Evolutionary conservation across 2,113 vertebrate species (phyloP).

Genomic region (Diadophis punctatus): DNA sequence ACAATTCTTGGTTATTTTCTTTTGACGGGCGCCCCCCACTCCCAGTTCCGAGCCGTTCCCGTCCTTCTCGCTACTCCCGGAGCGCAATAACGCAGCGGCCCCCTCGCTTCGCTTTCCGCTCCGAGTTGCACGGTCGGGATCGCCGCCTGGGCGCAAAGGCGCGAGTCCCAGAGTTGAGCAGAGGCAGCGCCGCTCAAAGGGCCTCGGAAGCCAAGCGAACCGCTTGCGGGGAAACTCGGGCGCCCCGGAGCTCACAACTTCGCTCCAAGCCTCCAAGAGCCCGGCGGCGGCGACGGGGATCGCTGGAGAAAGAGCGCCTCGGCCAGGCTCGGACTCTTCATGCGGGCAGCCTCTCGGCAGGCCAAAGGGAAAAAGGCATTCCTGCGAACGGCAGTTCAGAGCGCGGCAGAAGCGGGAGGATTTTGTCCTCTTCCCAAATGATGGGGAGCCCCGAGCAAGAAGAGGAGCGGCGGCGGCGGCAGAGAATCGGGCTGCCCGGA

Average conservation of each 20-base stretch:
- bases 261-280: not conserved
- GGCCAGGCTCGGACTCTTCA: slow-evolving; percentile 48
- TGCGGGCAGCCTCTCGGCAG: slow-evolving; percentile 59
- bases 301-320: slow-evolving; percentile 34
- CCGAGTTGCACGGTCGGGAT: not conserved
- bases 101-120: not conserved
- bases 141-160: not conserved
- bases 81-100: not conserved
- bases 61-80: not conserved
- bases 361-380: slow-evolving; percentile 46
- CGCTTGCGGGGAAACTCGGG: not conserved
- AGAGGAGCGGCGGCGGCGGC: not conserved
- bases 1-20: not conserved
- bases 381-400: slow-evolving; percentile 65
- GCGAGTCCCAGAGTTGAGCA: slow-evolving; percentile 17
- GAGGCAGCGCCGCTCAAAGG: not conserved
- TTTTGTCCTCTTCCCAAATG: not conserved
- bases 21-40: not conserved
- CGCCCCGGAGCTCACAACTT: not conserved
- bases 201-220: not conserved
- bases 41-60: not conserved
- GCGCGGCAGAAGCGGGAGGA: not conserved
- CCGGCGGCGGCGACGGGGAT: slow-evolving; percentile 11
- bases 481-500: not conserved
- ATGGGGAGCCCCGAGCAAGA: not conserved